These are phyloP conservation scores for Trachymyrmex cornetzi DNA, from an alignment of 1,140 invertebrate species.

Conservation along the genomic window DNA sequence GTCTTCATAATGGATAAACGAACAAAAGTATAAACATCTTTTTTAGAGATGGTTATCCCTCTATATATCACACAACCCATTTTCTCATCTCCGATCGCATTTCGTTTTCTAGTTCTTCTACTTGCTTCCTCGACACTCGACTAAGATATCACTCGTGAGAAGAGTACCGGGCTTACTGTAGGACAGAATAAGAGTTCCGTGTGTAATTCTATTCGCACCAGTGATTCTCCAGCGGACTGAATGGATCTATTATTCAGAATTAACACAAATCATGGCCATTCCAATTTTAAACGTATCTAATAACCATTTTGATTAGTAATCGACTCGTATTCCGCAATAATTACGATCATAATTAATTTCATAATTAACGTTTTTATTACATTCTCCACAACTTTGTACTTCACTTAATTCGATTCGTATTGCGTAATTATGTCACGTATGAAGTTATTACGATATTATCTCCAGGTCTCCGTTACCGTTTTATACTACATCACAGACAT, in stretches of 20 bases:
- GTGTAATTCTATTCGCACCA: slow-evolving; percentile 32
- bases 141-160: slow-evolving; percentile 56
- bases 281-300: slow-evolving; percentile 33
- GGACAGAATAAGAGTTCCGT: not conserved
- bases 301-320: slow-evolving; percentile 29
- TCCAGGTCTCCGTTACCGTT: no score
- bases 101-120: slow-evolving; percentile 32
- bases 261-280: slow-evolving; percentile 8
- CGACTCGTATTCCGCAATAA: not conserved
- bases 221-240: not conserved
- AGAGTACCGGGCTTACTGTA: slow-evolving; percentile 19
- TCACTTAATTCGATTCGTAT: slow-evolving; percentile 38
- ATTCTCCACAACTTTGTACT: not conserved
- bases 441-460: slow-evolving; percentile 8
- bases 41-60: not conserved
- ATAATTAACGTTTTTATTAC: slow-evolving; percentile 50
- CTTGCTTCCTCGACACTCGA: slow-evolving; percentile 21
- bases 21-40: not conserved
- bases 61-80: slow-evolving; percentile 13
- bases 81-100: slow-evolving; percentile 40
- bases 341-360: slow-evolving; percentile 33
- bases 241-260: slow-evolving; percentile 17
- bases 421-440: slow-evolving; percentile 31
- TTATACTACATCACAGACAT: not conserved
- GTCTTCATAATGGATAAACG: not conserved